A percentile compares a stretch with the other conserved stretches of the same genome.
These are phyloP conservation scores for Brachypteracias leptosomus DNA, from an alignment of 2,113 vertebrate species.

Conservation along the genomic window DNA sequence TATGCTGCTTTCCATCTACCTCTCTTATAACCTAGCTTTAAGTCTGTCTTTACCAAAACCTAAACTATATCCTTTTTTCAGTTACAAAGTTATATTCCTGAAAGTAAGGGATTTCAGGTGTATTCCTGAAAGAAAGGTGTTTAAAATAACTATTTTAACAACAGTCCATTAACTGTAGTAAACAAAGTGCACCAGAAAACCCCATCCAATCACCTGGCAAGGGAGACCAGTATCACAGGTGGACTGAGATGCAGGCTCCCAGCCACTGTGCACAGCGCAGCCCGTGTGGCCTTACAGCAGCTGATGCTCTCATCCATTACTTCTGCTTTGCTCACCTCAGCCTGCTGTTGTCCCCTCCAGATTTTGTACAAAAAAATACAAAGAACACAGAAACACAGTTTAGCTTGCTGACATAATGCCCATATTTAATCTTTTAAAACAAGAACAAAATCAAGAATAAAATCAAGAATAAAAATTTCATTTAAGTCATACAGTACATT, in stretches of 20 bases:
- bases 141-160: neutral
- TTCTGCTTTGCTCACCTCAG: neutral
- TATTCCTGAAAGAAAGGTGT: neutral
- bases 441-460: constrained; percentile 74
- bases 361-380: neutral
- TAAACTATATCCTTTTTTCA: neutral
- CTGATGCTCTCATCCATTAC: neutral
- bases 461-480: constrained; percentile 77
- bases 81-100: constrained; percentile 10
- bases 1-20: neutral
- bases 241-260: neutral
- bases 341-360: neutral
- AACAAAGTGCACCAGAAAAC: neutral
- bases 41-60: constrained; percentile 9
- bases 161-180: fast-evolving
- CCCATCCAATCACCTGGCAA: neutral
- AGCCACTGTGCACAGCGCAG: neutral
- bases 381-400: constrained; percentile 36
- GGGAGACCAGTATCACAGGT: neutral
- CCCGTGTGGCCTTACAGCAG: neutral
- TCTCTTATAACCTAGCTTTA: neutral
- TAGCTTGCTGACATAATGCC: constrained; percentile 79
- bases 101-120: neutral
- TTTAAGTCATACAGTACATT: constrained; percentile 77
- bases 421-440: constrained; percentile 76